These are phyloP conservation scores for Hiodon alosoides DNA, from an alignment of 2,113 vertebrate genomes.

Conservation along the genomic window DNA sequence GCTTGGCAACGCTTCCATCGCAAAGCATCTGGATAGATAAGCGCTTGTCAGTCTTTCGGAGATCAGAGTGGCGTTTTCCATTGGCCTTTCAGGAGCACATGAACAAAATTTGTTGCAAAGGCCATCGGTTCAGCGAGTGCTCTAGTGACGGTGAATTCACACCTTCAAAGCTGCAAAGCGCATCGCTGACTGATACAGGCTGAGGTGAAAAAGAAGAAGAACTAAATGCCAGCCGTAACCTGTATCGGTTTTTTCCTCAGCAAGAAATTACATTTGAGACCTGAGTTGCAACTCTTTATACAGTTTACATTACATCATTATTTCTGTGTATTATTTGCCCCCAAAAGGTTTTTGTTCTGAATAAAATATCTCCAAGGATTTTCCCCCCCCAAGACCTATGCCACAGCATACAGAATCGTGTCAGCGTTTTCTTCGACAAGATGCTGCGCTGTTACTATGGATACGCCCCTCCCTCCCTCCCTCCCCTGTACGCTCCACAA, in stretches of 20 bases:
- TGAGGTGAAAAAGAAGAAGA: background rate
- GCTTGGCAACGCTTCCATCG: background rate
- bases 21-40: background rate
- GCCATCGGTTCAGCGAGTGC: background rate
- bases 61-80: background rate
- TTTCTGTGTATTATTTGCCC: too few relatives aligned
- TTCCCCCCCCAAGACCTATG: too few relatives aligned
- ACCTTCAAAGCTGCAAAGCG: background rate
- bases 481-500: too few relatives aligned
- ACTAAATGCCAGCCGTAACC: background rate
- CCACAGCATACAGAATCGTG: too few relatives aligned
- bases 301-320: too few relatives aligned
- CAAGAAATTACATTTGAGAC: background rate
- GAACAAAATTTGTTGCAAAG: conserved; percentile 18
- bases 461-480: too few relatives aligned
- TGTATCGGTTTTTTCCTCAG: background rate
- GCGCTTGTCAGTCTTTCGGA: background rate
- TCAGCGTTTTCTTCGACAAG: too few relatives aligned
- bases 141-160: background rate
- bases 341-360: too few relatives aligned
- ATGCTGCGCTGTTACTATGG: too few relatives aligned
- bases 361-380: too few relatives aligned
- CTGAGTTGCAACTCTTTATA: too few relatives aligned
- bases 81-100: background rate
- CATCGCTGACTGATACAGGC: background rate